Conservation (phyloP, 2,113 vertebrate species). For the Chinchilla lanigera region DNA sequence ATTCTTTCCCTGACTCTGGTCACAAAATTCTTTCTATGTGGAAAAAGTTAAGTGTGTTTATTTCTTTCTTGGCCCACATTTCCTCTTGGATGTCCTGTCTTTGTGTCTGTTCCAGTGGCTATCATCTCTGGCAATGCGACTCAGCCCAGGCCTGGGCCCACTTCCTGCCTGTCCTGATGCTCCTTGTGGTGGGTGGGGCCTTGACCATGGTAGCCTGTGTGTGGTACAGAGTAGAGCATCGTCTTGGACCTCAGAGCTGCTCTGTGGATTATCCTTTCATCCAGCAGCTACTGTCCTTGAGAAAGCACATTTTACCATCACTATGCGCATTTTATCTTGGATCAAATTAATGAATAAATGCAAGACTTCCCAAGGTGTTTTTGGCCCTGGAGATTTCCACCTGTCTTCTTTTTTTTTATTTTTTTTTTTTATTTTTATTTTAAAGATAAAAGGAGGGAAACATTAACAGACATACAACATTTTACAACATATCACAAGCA, state of each 20-base stretch:
- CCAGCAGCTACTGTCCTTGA: background rate
- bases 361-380: background rate
- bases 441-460: no score
- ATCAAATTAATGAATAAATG: background rate
- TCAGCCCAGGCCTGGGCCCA: background rate
- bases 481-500: no score
- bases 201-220: background rate
- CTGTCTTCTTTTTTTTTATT: background rate
- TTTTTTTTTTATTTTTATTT: no score
- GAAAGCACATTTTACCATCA: background rate
- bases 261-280: background rate
- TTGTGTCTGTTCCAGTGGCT: background rate
- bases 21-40: background rate
- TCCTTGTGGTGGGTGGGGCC: background rate
- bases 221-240: background rate
- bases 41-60: conserved; percentile 74
- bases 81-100: background rate
- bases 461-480: no score
- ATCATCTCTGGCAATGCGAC: background rate
- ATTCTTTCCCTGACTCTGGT: no score
- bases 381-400: background rate
- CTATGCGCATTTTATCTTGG: background rate
- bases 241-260: background rate
- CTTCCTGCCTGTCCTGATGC: background rate
- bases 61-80: conserved; percentile 20